Evolutionary conservation across 2,888 invertebrate species (phyloP), one percentile per base, ranked within the genome.

Genomic region (Cyaniris semiargus): DNA sequence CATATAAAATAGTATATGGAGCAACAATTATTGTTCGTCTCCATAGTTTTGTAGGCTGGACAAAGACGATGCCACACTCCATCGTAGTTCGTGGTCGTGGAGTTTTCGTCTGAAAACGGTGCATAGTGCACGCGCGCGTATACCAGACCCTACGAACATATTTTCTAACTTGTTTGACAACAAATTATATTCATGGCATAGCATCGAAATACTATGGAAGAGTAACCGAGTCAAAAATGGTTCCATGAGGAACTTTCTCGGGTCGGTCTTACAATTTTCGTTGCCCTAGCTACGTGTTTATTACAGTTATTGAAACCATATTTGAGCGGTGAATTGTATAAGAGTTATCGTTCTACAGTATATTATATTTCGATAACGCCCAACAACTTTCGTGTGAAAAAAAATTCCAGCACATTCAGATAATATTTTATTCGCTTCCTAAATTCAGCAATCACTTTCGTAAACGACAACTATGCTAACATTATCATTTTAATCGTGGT

Each of bases 81-180:
- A 87, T 87, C 89, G 87, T 84, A 88, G 87, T 91, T 66, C 90
- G 91, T 90, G 91, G 90, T 86, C 86, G 84, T 84, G 85, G 85
- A 87, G 90, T 91, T 91, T 91, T 91, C 90, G 91, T 91, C 93
- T 92, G 90, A 92, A 93, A 92, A 90, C 90, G 87, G 91, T 90
- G 91, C 91, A 90, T 89, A 87, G 91, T 90, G 91, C 91, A 91
- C 92, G 92, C 91, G 91, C 90, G 88, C 88, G 88, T 89, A 85
- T 87, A 86, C 86, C 85, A 82, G 82, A 80, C 81, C 80, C 90
- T 85, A 88, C 81, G 80, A 86, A 85, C 15, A 27, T n/a, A n/a
- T n/a, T 66, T 66, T 66, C 66, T 60, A 44, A 75, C 74, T 74
- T 75, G n/a, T 76, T 70, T n/a, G 48, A 78, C 80, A 81, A 84